Conservation (phyloP, 2,797 vertebrate species). For the Phylloscopus collybita region DNA sequence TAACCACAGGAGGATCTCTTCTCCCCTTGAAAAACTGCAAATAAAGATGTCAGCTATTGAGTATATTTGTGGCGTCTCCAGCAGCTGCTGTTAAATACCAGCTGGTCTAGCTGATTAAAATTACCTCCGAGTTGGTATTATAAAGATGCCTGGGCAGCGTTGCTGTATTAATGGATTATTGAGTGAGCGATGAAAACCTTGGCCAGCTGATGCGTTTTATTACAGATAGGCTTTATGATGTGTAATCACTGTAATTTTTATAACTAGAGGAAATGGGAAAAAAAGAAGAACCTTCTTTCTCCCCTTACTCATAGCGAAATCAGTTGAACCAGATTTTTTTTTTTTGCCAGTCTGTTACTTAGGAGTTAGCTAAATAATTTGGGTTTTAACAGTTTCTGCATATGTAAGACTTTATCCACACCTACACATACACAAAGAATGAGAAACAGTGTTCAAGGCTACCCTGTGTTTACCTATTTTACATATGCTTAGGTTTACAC, state of each 20-base stretch:
- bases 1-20: slow-evolving; percentile 84
- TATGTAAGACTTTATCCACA: slow-evolving; percentile 3
- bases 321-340: slow-evolving; percentile 66
- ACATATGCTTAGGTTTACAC: neutral
- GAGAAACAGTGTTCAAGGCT: neutral
- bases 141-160: slow-evolving; percentile 88
- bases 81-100: slow-evolving; percentile 91
- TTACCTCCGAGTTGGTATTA: slow-evolving; percentile 89
- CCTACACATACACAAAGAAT: slow-evolving; percentile 29
- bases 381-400: slow-evolving; percentile 40
- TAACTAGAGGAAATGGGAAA: slow-evolving; percentile 82
- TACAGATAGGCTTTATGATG: slow-evolving; percentile 89
- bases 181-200: slow-evolving; percentile 89
- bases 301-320: slow-evolving; percentile 59
- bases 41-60: slow-evolving; percentile 88
- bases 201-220: slow-evolving; percentile 90
- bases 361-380: slow-evolving; percentile 62
- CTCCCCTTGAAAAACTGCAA: slow-evolving; percentile 86
- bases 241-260: slow-evolving; percentile 89
- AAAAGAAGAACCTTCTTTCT: slow-evolving; percentile 67
- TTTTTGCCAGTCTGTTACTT: slow-evolving; percentile 57
- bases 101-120: slow-evolving; percentile 91
- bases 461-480: slow-evolving; percentile 9
- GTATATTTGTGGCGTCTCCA: slow-evolving; percentile 88
- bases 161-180: slow-evolving; percentile 91